Base-by-base conservation (phyloP, 2,797 vertebrate species). In the Saxicola maurus region DNA sequence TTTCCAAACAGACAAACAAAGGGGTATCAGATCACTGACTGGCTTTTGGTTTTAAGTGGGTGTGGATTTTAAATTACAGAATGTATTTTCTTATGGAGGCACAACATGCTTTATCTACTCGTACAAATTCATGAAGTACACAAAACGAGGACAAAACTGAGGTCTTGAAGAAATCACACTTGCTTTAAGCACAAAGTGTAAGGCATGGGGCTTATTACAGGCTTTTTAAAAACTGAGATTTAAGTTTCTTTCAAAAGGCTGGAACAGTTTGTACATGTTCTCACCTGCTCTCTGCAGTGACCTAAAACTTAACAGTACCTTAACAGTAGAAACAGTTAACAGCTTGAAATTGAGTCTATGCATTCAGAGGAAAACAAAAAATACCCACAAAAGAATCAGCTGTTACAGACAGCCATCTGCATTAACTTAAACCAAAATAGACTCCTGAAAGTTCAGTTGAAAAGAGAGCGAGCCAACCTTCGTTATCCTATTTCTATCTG, bases 181-280 rank as follows among this genome's bases (percentile, higher is more conserved):
- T 82, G 67, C 74, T 94, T 79, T 88, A 90, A 94, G 91, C 91
- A 89, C 78, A 82, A n/a, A 78, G 87, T 69, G 76, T 95, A 96
- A 96, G 95, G 95, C 95, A 95, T 95, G 90, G 56, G 94, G 94
- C 89, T 93, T 86, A 82, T 92, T 93, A 95, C 90, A 95, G 85
- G 85, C 89, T 93, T 94, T 78, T 80, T 23, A 77, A 90, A 92
- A 91, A 86, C 57, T 31, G 57, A 92, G 38, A 81, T 72, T 78
- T 65, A 75, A 71, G 67, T 87, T 84, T 68, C 72, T 91, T 94
- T 93, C 59, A 5, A 78, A 86, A 94, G 68, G 78, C 68, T 84
- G 42, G 68, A 93, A 74, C 72, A 82, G 62, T 79, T 40, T 82
- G 60, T 40, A 56, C 18, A 20, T n/a, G 55, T 78, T 92, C 73